Conservation (phyloP, 1,140 invertebrate species). For the Hyles vespertilio region DNA sequence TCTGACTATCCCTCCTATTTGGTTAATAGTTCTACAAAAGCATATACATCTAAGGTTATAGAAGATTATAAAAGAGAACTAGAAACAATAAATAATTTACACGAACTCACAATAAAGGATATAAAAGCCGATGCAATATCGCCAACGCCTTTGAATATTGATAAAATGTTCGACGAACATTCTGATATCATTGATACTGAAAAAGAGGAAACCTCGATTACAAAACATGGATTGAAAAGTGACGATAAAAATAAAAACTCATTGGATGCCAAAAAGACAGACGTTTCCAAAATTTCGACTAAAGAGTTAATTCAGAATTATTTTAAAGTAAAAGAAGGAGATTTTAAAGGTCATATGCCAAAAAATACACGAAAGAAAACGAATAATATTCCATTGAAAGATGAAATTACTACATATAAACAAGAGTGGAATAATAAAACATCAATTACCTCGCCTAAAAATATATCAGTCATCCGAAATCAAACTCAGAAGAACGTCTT, state of each 20-base stretch:
- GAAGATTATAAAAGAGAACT: slow-evolving; percentile 75
- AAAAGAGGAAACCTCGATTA: slow-evolving; percentile 31
- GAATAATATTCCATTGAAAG: slow-evolving; percentile 35
- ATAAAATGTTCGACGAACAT: slow-evolving; percentile 60
- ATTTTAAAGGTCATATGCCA: slow-evolving; percentile 46
- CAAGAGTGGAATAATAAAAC: slow-evolving; percentile 57
- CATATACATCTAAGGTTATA: slow-evolving; percentile 72
- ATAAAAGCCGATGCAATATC: slow-evolving; percentile 62
- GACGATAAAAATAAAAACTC: slow-evolving; percentile 36
- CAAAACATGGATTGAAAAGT: slow-evolving; percentile 10
- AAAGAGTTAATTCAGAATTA: slow-evolving; percentile 67
- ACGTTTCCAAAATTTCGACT: slow-evolving; percentile 58
- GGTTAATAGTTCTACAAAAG: slow-evolving; percentile 62
- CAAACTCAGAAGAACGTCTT: slow-evolving; percentile 44
- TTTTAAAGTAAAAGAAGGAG: slow-evolving; percentile 63
- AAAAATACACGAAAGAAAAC: slow-evolving; percentile 48
- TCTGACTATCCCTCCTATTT: slow-evolving; percentile 67
- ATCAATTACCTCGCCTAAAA: slow-evolving; percentile 30
- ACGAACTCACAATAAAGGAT: slow-evolving; percentile 70
- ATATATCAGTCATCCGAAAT: slow-evolving; percentile 33
- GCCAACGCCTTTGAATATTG: slow-evolving; percentile 57
- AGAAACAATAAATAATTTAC: slow-evolving; percentile 68
- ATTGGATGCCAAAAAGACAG: slow-evolving; percentile 33
- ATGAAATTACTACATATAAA: slow-evolving; percentile 41
- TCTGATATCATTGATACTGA: slow-evolving; percentile 33